phyloP scores from a whole-genome alignment of 1,140 invertebrate species.

The Chionoecetes opilio region DNA sequence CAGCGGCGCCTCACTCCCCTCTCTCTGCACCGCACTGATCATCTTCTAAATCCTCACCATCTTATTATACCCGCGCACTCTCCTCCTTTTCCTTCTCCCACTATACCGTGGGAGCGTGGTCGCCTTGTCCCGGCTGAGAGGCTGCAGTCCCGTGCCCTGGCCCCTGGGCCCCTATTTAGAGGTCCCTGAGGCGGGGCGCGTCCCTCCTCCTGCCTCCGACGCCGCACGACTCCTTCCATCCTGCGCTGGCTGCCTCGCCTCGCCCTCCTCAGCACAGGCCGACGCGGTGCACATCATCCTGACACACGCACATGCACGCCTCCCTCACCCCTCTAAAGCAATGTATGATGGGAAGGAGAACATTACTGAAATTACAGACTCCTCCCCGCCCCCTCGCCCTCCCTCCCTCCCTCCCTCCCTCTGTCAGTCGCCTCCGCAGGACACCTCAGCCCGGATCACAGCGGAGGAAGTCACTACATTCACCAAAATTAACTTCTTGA shows the following conservation, averaged over 20 bases:
- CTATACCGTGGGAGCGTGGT: not conserved
- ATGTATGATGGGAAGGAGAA: slow-evolving; percentile 3
- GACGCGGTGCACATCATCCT: too few species aligned
- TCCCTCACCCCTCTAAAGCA: not conserved
- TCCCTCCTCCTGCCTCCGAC: not conserved
- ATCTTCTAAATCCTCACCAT: not conserved
- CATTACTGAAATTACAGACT: not conserved
- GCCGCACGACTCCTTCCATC: not conserved
- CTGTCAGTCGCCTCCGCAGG: not conserved
- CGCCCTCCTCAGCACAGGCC: too few species aligned
- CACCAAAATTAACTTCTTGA: not conserved
- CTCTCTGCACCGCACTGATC: too few species aligned
- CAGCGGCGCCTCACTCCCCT: too few species aligned
- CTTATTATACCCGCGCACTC: not conserved
- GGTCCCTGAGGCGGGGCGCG: not conserved
- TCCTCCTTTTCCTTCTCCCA: not conserved
- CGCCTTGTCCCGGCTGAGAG: not conserved
- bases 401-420: not conserved
- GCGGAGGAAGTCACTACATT: not conserved
- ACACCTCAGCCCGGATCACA: not conserved
- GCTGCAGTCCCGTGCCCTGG: not conserved
- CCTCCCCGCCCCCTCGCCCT: not conserved
- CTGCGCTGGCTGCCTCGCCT: too few species aligned
- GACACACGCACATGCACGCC: too few species aligned
- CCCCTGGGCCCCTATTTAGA: slow-evolving; percentile 1